These are phyloP conservation scores for Hydraecia micacea DNA, from an alignment of 2,888 invertebrate genomes.

Conservation along the genomic window DNA sequence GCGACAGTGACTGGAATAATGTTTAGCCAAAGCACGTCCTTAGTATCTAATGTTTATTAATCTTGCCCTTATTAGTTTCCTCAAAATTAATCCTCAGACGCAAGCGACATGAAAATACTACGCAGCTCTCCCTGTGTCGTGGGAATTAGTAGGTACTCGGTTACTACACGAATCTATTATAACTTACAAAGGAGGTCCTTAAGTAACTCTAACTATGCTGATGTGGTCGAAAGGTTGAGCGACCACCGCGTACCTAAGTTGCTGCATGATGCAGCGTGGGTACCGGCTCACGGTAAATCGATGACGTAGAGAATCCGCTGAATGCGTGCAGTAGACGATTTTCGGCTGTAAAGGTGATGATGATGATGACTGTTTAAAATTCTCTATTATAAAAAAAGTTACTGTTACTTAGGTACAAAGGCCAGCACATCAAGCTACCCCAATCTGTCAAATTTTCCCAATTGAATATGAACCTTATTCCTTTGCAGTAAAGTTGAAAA, in stretches of 20 bases:
- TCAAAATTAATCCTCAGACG: not conserved
- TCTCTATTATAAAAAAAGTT: not conserved
- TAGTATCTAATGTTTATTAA: not conserved
- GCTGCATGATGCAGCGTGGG: no score
- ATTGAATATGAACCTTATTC: no score
- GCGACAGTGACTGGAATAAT: not conserved
- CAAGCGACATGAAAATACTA: not conserved
- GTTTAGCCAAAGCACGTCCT: not conserved
- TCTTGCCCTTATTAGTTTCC: not conserved
- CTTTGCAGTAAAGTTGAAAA: no score
- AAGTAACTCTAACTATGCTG: no score
- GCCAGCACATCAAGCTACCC: no score
- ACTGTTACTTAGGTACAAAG: not conserved
- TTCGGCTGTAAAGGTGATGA: not conserved
- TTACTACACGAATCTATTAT: no score
- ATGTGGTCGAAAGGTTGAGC: not conserved
- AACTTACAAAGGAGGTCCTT: no score
- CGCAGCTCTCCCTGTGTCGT: no score
- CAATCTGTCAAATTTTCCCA: no score
- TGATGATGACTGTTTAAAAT: not conserved
- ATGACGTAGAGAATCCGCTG: not conserved
- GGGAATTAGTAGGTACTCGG: no score
- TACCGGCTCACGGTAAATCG: not conserved
- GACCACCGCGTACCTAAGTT: not conserved
- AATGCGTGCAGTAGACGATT: not conserved